A percentile compares a stretch with the other conserved stretches of the same genome.
Conservation (phyloP, 2,113 vertebrate genomes). For the Siniperca knerii region DNA sequence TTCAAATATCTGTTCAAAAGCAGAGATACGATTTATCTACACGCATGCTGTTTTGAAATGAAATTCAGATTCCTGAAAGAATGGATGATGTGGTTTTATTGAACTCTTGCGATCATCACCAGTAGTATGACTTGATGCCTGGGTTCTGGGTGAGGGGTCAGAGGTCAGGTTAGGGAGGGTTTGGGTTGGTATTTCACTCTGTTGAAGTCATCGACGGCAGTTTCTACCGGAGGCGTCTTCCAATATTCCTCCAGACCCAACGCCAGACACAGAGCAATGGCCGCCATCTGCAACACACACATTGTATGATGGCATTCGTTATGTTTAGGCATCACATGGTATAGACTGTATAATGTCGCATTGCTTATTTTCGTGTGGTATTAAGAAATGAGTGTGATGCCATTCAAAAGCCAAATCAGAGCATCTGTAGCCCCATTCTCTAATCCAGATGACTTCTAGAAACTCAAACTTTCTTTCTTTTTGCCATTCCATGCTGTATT, state of each 20-base stretch:
- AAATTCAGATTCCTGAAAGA: background rate
- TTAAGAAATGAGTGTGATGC: too few species aligned
- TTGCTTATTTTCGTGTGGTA: too few species aligned
- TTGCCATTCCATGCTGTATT: background rate
- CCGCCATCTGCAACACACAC: constrained; percentile 65
- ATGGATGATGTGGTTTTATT: background rate
- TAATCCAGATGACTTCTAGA: too few species aligned
- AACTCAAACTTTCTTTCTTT: too few species aligned
- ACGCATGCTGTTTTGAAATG: background rate
- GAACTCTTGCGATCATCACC: background rate
- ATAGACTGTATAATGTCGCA: too few species aligned
- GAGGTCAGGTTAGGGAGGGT: constrained; percentile 64
- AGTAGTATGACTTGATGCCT: background rate
- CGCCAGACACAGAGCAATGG: constrained; percentile 68
- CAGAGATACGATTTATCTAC: background rate
- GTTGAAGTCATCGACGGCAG: constrained; percentile 62
- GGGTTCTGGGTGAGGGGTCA: background rate
- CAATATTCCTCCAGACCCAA: constrained; percentile 72
- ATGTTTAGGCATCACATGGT: too few species aligned
- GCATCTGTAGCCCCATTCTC: too few species aligned
- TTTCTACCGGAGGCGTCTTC: constrained; percentile 61
- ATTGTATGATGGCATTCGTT: background rate
- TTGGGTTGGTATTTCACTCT: constrained; percentile 78
- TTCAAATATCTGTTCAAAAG: background rate
- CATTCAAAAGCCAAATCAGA: too few species aligned